Conservation (phyloP, 2,113 vertebrate genomes). For the Vulpes ferrilata region DNA sequence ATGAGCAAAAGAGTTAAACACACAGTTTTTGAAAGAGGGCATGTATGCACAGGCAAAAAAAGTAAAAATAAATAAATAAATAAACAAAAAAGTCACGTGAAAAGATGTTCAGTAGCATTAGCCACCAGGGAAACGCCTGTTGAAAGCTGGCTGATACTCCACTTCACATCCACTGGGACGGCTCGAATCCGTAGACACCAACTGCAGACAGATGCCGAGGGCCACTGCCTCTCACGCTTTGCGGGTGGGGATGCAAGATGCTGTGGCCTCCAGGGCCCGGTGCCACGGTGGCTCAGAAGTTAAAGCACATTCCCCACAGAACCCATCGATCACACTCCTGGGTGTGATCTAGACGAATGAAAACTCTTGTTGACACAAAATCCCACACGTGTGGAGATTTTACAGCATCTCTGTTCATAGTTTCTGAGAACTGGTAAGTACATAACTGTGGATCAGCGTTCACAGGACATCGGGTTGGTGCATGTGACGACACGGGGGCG, state of each 20-base stretch:
- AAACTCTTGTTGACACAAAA: neutral
- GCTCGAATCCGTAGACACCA: neutral
- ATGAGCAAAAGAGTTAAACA: neutral
- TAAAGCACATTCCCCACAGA: too few relatives aligned
- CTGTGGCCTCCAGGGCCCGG: fast-evolving
- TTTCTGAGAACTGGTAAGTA: neutral
- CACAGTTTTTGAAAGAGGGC: neutral
- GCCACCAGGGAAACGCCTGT: neutral
- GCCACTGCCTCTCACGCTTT: neutral
- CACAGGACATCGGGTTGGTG: too few relatives aligned
- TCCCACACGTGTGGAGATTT: neutral
- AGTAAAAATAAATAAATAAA: too few relatives aligned
- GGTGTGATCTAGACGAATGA: neutral
- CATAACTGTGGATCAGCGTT: neutral
- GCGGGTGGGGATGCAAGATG: neutral
- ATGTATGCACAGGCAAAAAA: neutral
- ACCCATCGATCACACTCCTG: neutral
- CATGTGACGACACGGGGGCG: neutral
- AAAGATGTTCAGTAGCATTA: neutral
- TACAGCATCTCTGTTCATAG: neutral
- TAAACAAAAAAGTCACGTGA: neutral
- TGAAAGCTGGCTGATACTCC: neutral
- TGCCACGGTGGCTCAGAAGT: neutral
- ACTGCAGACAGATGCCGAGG: fast-evolving
- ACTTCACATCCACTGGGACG: too few relatives aligned